Percentiles rank a stretch among this genome's conserved stretches.
Evolutionary conservation across 2,888 invertebrate genomes (phyloP).

Genomic region (Calameuta pallipes): DNA sequence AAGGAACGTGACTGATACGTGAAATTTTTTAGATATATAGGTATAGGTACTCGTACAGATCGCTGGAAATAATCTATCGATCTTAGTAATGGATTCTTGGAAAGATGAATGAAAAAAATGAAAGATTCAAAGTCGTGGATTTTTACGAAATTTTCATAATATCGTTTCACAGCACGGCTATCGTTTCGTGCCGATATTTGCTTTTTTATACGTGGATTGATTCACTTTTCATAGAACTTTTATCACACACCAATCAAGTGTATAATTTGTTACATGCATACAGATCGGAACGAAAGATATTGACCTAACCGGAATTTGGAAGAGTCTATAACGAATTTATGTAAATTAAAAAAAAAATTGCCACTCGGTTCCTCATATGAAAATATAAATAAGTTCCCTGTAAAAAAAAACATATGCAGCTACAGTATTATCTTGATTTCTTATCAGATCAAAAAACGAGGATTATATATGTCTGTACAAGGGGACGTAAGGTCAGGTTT

Average conservation of each 20-base stretch:
- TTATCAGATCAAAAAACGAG: no score
- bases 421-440: no score
- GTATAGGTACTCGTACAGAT: background rate
- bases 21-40: background rate
- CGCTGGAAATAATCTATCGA: background rate
- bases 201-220: background rate
- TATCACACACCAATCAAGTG: background rate
- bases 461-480: background rate
- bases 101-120: background rate
- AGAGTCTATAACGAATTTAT: no score
- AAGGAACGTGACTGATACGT: no score
- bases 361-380: no score
- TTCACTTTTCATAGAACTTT: background rate
- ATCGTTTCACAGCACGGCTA: background rate
- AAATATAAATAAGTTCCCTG: no score
- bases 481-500: background rate
- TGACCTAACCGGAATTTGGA: no score
- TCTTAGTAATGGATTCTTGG: background rate
- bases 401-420: no score
- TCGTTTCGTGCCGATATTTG: background rate
- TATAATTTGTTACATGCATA: background rate
- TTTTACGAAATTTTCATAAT: background rate
- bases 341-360: no score
- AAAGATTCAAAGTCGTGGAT: background rate
- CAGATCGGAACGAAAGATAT: background rate